Base-by-base conservation (phyloP, 2,113 vertebrate genomes). In the Muntiacus reevesi region DNA sequence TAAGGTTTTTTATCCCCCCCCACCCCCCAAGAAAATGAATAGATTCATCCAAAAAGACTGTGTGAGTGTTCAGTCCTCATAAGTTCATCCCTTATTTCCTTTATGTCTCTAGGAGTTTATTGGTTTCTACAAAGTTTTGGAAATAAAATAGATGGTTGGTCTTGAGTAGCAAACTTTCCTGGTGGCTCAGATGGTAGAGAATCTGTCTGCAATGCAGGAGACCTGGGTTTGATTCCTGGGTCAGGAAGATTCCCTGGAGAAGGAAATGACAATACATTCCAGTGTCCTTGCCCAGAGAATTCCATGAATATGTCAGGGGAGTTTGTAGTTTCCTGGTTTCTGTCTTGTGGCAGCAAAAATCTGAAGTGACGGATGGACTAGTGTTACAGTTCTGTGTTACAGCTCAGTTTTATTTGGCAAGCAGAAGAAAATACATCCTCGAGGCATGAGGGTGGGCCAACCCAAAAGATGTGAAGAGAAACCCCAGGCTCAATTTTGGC, bases 141-240 rank as follows among this genome's bases (percentile, higher is more conserved):
- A 91, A 93, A 93, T 89, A 79, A 83, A 94, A 93, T 17, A 82
- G 82, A 54, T 91, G 67, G 43, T 45, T 96, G 28, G 40, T 95
- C 36, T 92, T 90, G 52, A 92, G n/a, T 95, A 55, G 62, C 0
- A 5, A 19, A 36, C 64, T 36, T 71, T 10, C n/a, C n/a, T 71
- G 64, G 64, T 71, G 64, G n/a, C n/a, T 23, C 64, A 71, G 64
- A 36, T 10, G n/a, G 9, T n/a, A 21, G 19, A 23, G 64, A 71
- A n/a, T 36, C n/a, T 36, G 64, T 21, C n/a, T 71, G 64, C 64
- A 71, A 6, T 71, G 64, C 64, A 71, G 10, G n/a, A 36, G n/a
- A 21, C 9, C 33, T 36, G 17, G 64, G 64, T 71, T 36, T 36
- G n/a, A 71, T 23, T n/a, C n/a, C n/a, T 71, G n/a, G 64, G 17